phyloP scores from a whole-genome alignment of 2,113 vertebrate species.

The Dasypus novemcinctus region DNA sequence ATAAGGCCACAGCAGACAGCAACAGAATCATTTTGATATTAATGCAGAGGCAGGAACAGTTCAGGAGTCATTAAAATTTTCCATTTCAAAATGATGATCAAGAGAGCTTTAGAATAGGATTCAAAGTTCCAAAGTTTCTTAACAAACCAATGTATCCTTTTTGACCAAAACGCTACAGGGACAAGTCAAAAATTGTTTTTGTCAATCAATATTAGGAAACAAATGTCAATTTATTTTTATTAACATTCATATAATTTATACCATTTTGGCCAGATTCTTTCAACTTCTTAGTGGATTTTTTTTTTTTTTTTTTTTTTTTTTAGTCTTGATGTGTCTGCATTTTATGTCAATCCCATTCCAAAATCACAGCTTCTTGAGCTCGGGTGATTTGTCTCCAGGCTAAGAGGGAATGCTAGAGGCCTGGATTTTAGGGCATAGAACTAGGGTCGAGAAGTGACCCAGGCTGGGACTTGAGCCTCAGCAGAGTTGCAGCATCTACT shows the following conservation, averaged over 20 bases:
- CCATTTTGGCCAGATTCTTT: neutral
- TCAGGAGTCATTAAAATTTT: neutral
- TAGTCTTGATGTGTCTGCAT: neutral
- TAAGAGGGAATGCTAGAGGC: neutral
- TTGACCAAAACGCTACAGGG: neutral
- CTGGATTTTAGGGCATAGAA: neutral
- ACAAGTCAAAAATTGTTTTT: constrained; percentile 14
- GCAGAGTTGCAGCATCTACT: too few species aligned
- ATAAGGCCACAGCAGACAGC: neutral
- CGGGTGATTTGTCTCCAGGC: neutral
- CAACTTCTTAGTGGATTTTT: neutral
- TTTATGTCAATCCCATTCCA: neutral
- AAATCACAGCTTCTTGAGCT: constrained; percentile 11
- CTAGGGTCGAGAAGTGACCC: neutral
- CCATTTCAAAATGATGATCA: neutral
- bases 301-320: neutral
- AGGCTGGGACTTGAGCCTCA: too few species aligned
- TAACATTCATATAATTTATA: constrained; percentile 14
- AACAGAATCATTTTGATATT: neutral
- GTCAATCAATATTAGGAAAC: neutral
- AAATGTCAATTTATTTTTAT: neutral
- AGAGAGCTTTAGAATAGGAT: neutral
- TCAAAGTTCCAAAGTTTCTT: neutral
- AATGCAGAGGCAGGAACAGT: neutral
- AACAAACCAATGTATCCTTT: neutral